Base-by-base conservation (phyloP, 2,888 invertebrate genomes). In the Marasmarcha lunaedactyla region DNA sequence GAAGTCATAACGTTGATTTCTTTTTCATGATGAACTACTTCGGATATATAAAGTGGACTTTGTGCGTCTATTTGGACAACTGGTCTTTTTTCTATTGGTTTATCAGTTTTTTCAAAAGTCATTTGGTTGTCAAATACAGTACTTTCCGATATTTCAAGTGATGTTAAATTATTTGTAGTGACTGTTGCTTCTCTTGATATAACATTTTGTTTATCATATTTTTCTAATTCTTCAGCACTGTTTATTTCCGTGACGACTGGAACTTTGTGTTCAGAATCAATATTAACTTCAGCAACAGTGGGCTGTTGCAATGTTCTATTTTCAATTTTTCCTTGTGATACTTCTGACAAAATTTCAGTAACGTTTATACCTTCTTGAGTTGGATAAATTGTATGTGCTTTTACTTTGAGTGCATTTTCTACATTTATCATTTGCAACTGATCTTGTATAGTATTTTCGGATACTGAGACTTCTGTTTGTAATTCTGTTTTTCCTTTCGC, bases 281-380 rank as follows among this genome's bases (percentile, higher is more conserved):
- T 58, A 39, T 86, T 79, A 20, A 85, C 42, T 39, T 69, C 81
- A 12, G 89, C 89, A 53, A 67, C 83, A 25, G 64, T 72, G 41
- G 65, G 56, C 44, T 72, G 59, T n/a, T 78, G 74, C 40, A 53
- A 50, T 50, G 69, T 58, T 33, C 61, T 53, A 46, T 65, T 54
- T 15, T 57, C 67, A 14, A 86, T 66, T 41, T 56, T 69, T 63
- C 70, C 65, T 78, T 87, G 88, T 58, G 68, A 81, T 37, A 87
- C 72, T 40, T 70, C 68, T 2, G 77, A 53, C 39, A 84, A 54
- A 0, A 86, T 57, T 68, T 89, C 86, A 4, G 84, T 88, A 10
- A 91, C 71, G 54, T 85, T 85, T 35, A 92, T 48, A 48, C 88
- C 71, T 89, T 85, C 54, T 20, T 20, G 20, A 20, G 20, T 3